phyloP scores from a whole-genome alignment of 2,797 vertebrate genomes.

The Channa striata region DNA sequence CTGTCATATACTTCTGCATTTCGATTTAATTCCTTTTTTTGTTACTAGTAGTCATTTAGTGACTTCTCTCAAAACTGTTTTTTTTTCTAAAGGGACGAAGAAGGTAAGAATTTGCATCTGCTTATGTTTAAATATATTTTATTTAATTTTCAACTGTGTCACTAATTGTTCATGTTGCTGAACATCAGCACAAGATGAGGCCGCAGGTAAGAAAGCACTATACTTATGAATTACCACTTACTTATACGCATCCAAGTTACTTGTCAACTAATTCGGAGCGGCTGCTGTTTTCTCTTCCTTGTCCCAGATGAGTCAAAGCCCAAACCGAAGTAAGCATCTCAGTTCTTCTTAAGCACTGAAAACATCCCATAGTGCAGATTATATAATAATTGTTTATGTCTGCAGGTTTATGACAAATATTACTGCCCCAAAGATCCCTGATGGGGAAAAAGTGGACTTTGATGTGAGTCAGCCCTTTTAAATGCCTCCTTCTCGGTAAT shows the following conservation, averaged over 20 bases:
- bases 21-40: not conserved
- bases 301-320: slow-evolving; percentile 78
- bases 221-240: not conserved
- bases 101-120: slow-evolving; percentile 65
- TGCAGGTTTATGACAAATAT: slow-evolving; percentile 83
- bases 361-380: not conserved
- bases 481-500: not conserved
- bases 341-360: not conserved
- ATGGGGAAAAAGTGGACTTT: slow-evolving; percentile 98
- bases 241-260: not conserved
- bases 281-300: not conserved
- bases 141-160: not conserved
- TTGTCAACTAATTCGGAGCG: not conserved
- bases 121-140: not conserved
- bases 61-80: slow-evolving; percentile 17
- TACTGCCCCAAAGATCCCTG: slow-evolving; percentile 93
- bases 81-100: slow-evolving; percentile 70
- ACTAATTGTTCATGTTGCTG: slow-evolving; percentile 22
- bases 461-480: slow-evolving; percentile 87
- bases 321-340: slow-evolving; percentile 81
- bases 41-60: not conserved
- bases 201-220: slow-evolving; percentile 35
- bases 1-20: slow-evolving; percentile 10
- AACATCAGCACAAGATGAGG: slow-evolving; percentile 47
- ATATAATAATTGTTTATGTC: slow-evolving; percentile 1